phyloP scores from a whole-genome alignment of 2,113 vertebrate species.

The Microcebus jonahi region DNA sequence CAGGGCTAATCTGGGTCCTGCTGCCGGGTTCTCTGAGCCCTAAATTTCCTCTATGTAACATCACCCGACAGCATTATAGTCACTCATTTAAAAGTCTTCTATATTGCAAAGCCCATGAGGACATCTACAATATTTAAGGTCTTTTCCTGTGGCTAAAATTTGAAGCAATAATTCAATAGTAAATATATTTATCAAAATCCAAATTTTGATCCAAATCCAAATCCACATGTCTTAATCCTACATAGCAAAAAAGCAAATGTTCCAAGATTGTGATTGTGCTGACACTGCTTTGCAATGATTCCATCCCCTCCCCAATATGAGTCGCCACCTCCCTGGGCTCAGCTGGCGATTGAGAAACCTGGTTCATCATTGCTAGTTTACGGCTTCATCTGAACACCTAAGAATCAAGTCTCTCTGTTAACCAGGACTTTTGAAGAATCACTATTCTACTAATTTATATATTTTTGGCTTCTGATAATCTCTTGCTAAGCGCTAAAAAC shows the following conservation, averaged over 20 bases:
- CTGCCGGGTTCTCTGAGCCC: background rate
- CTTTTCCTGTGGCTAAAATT: background rate
- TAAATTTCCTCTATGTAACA: background rate
- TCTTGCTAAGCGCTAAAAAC: background rate
- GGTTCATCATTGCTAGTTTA: background rate
- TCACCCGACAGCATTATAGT: rapidly evolving
- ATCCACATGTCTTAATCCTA: background rate
- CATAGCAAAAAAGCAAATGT: background rate
- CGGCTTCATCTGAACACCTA: background rate
- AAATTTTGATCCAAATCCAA: background rate
- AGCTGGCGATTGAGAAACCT: background rate
- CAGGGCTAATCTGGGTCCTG: too few relatives aligned
- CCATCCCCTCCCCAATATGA: background rate
- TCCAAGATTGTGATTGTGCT: background rate
- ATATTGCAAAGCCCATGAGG: background rate
- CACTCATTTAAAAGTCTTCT: background rate
- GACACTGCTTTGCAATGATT: rapidly evolving
- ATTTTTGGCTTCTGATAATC: background rate
- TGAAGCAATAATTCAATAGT: background rate
- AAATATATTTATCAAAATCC: background rate
- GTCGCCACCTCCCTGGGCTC: background rate
- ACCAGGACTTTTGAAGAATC: background rate
- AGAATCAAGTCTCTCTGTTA: background rate
- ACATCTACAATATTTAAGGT: background rate
- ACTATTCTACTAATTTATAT: background rate